Conservation (phyloP, 2,113 vertebrate species). For the cat (Felis catus) region F.catus_Fca126_mat1.0 CM031424.1:64694001-64694500, state of each 20-base stretch:
- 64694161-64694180: background rate
- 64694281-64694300: background rate
- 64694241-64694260: background rate
- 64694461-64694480: background rate
- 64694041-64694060: background rate
- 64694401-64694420: background rate
- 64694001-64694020: background rate
- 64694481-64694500: background rate
- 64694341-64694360: background rate
- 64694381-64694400: background rate
- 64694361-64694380: background rate
- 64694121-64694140: background rate
- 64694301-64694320: background rate
- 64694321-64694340: background rate
- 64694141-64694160: background rate
- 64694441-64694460: background rate
- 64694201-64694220: background rate
- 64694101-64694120: background rate
- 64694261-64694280: background rate
- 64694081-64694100: background rate
- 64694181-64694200: background rate
- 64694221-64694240: background rate
- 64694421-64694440: background rate
- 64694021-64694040: background rate
- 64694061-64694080: too few relatives aligned